Percentiles rank a stretch among this genome's conserved stretches.
phyloP scores from a whole-genome alignment of 2,113 vertebrate genomes.

The Pelecanoides urinatrix region DNA sequence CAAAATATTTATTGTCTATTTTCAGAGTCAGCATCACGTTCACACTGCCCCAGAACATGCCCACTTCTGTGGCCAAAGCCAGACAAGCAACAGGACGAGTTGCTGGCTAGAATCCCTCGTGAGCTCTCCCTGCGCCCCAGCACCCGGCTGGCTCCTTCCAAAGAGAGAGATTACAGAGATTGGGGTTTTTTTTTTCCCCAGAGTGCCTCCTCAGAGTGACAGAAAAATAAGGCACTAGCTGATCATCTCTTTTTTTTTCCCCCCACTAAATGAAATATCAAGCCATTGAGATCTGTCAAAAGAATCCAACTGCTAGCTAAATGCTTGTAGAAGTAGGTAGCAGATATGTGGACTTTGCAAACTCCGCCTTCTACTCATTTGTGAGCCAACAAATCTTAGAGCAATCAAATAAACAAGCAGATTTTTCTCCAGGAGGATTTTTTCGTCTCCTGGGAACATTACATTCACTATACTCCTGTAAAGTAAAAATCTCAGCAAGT shows the following conservation, averaged over 20 bases:
- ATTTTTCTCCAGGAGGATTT: not conserved
- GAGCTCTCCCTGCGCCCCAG: not conserved
- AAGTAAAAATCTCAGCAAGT: not conserved
- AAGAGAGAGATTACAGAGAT: too few species aligned
- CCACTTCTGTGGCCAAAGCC: not conserved
- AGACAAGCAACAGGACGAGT: fast-evolving
- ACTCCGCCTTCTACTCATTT: not conserved
- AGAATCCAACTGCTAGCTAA: not conserved
- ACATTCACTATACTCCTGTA: not conserved
- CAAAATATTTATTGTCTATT: not conserved
- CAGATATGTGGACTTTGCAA: fast-evolving
- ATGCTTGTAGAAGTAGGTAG: not conserved
- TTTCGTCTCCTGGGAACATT: not conserved
- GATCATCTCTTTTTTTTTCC: not conserved
- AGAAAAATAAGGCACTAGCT: not conserved
- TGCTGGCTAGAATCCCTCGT: not conserved
- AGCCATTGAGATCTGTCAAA: not conserved
- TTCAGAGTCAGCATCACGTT: not conserved
- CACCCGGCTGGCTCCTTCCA: not conserved
- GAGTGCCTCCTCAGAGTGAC: not conserved
- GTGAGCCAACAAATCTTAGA: not conserved
- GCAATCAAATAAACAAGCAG: not conserved
- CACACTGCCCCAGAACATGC: fast-evolving
- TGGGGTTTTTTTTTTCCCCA: too few species aligned
- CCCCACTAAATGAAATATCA: not conserved